Conservation (phyloP, 1,140 invertebrate genomes). For the Bombus sylvicola region DNA sequence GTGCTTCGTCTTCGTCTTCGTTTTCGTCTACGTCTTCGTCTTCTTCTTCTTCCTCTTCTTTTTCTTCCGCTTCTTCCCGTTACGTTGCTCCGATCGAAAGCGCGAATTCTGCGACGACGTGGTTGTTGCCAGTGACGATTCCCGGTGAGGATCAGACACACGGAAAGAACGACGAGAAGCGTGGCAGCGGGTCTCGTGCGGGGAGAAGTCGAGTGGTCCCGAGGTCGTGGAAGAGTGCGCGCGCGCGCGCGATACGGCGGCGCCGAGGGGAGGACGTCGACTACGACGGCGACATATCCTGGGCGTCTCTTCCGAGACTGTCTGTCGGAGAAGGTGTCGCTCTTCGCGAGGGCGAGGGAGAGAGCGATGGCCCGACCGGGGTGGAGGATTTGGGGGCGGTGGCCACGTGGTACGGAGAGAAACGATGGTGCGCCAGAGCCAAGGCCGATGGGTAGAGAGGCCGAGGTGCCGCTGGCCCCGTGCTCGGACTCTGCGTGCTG, state of each 20-base stretch:
- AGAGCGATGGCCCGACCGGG: slow-evolving; percentile 72
- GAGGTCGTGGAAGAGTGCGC: not conserved
- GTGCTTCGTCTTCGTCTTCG: not conserved
- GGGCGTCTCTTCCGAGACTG: slow-evolving; percentile 78
- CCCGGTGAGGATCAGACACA: not conserved
- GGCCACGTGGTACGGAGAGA: slow-evolving; percentile 81
- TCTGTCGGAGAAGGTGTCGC: slow-evolving; percentile 80
- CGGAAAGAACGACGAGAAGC: too few relatives aligned
- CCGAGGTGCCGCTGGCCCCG: slow-evolving; percentile 79
- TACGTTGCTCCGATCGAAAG: not conserved
- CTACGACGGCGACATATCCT: slow-evolving; percentile 81
- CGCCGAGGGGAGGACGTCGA: slow-evolving; percentile 43
- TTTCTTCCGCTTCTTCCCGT: not conserved
- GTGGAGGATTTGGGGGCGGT: slow-evolving; percentile 72
- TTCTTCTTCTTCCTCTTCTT: not conserved
- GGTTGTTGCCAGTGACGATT: not conserved
- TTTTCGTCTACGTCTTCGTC: not conserved
- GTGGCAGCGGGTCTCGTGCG: not conserved
- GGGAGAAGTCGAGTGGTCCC: slow-evolving; percentile 21
- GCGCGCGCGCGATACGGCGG: not conserved
- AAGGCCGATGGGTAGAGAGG: slow-evolving; percentile 81
- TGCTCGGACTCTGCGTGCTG: slow-evolving; percentile 70
- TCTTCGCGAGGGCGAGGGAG: slow-evolving; percentile 77
- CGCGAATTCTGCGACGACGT: not conserved
- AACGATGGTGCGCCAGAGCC: slow-evolving; percentile 79